These are phyloP conservation scores for Apostichopus leukothele DNA, from an alignment of 53 echinoderm and acorn worm species.

Conservation along the genomic window DNA sequence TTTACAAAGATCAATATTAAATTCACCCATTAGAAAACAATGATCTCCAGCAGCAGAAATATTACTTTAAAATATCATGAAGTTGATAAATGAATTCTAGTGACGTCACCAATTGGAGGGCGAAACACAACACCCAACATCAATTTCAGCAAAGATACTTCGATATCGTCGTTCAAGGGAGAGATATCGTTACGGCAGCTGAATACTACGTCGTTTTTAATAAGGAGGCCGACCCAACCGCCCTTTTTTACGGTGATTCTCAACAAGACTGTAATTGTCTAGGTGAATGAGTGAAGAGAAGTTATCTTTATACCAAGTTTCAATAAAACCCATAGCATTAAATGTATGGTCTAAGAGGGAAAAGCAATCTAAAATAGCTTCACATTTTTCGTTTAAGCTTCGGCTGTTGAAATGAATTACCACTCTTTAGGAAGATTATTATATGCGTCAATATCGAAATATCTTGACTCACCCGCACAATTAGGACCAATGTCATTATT, in stretches of 20 bases:
- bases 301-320: background rate
- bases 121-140: too few relatives aligned
- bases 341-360: background rate
- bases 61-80: background rate
- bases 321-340: background rate
- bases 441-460: too few relatives aligned
- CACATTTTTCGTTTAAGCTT: background rate
- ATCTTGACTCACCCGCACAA: too few relatives aligned
- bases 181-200: background rate
- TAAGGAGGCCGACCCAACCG: background rate
- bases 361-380: background rate
- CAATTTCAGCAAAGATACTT: too few relatives aligned
- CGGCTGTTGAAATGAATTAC: background rate
- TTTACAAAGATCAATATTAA: conserved; percentile 2
- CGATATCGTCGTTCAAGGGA: background rate
- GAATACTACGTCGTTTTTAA: background rate
- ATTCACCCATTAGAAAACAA: background rate
- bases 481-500: too few relatives aligned
- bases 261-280: background rate
- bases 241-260: background rate
- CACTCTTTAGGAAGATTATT: too few relatives aligned
- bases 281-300: background rate
- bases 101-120: too few relatives aligned
- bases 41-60: background rate
- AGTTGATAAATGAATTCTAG: background rate